Base-by-base conservation (phyloP, 2,888 invertebrate genomes). In the Pyralis farinalis region DNA sequence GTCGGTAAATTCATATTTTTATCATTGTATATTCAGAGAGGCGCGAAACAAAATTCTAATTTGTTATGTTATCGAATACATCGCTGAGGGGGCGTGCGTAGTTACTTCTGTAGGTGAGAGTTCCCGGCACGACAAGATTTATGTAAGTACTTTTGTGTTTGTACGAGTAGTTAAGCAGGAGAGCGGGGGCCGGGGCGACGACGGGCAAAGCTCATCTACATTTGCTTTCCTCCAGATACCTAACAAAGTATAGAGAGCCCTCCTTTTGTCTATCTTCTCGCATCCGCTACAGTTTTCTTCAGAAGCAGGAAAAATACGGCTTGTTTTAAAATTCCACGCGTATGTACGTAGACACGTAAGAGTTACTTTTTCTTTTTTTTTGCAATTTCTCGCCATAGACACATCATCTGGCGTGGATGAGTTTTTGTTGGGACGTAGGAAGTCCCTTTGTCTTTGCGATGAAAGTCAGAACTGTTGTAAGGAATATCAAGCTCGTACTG, bases 71-170 rank as follows among this genome's bases (percentile, higher is more conserved):
- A 83, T 85, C 71, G 76, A 83, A 79, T 72, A 67, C 63, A 71
- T 69, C 59, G 63, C 68, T 60, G 63, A 62, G 66, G 55, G 66
- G 63, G 60, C 64, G 67, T 71, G 68, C 71, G 76, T 74, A 69
- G 70, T 68, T 69, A 78, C 74, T 74, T 74, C 50, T 48, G 49
- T 67, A 82, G 82, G 80, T 76, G 72, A 78, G 69, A 78, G 73
- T 73, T 76, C 63, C 67, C 75, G 64, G 68, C 61, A 71, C 70
- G 80, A 80, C 78, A 86, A 88, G 87, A 89, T 89, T 88, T 88
- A 88, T 88, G 84, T 81, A 77, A 79, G 81, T 84, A 89, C 83
- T 88, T 87, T 86, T 83, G 80, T 86, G 82, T 88, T 88, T 86
- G 80, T 77, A 79, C 71, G 75, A 80, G 76, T 81, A 86, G 86